Base-by-base conservation (phyloP, 2,888 invertebrate genomes). In the Philereme transversata region DNA sequence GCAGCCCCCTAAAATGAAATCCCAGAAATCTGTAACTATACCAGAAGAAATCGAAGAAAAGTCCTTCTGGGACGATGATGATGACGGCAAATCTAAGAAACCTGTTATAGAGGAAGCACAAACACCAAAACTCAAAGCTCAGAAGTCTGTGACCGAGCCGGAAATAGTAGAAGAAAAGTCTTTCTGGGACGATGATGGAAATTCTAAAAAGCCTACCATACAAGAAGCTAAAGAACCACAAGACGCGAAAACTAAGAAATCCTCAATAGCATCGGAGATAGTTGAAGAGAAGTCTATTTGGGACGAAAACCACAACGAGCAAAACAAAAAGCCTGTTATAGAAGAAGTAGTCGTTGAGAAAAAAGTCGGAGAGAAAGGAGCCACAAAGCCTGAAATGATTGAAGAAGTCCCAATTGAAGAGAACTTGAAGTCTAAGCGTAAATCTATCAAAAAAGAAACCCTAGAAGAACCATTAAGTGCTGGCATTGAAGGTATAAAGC, bases 381-480 rank as follows among this genome's bases (percentile, higher is more conserved):
- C 74, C 3, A 88, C 88, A 0, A 81, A 86, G 70, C 84, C 91
- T 46, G 89, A 92, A 70, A 62, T 73, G 5, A 79, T 87, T 44
- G 83, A 88, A 81, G 87, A 92, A 72, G 80, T 87, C 2, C 63
- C 82, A 8, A 75, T 87, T 7, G 82, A 87, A 9, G 88, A 88
- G 72, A 86, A 82, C 8, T 53, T 89, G 43, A 87, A 82, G 58
- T 76, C 85, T 5, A 91, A 90, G 77, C 88, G 86, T 78, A 90
- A 89, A 84, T 88, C 90, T 4, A 68, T 89, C 74, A 90, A 84
- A 85, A 88, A 87, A 81, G 78, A 89, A 67, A 77, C 87, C 58
- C 72, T 87, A 58, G 89, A 88, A 78, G 90, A 90, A 80, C 88
- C 90, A 64, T 80, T 90, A 81, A 89, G 89, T 90, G 92, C 92